Conservation (phyloP, 2,888 invertebrate genomes). For the Pseudanteris insignis region DNA sequence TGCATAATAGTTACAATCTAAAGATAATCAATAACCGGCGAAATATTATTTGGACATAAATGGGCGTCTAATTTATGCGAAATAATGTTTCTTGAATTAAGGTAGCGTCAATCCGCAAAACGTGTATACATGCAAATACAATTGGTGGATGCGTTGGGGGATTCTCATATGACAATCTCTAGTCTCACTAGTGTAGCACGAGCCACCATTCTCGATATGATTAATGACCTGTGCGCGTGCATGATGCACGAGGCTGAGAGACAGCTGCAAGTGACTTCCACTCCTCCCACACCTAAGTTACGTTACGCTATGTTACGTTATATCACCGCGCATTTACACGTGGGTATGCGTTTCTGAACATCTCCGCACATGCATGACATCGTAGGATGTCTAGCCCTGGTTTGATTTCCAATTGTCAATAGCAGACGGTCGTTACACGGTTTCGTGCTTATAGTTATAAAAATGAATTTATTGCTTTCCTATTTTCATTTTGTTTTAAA, state of each 20-base stretch:
- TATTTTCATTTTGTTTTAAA: neutral
- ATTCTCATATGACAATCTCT: slow-evolving; percentile 28
- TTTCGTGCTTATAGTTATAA: neutral
- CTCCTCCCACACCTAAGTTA: slow-evolving; percentile 41
- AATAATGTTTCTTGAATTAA: slow-evolving; percentile 23
- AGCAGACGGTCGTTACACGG: slow-evolving; percentile 9
- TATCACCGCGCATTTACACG: slow-evolving; percentile 27
- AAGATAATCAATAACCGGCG: neutral
- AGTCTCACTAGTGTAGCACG: slow-evolving; percentile 25
- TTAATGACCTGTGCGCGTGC: slow-evolving; percentile 30
- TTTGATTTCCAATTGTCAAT: slow-evolving; percentile 26
- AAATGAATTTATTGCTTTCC: neutral
- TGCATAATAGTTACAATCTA: too few species aligned
- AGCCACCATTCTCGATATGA: slow-evolving; percentile 36
- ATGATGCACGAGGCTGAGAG: slow-evolving; percentile 31
- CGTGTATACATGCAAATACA: slow-evolving; percentile 21
- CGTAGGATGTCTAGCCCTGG: slow-evolving; percentile 15
- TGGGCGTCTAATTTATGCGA: neutral
- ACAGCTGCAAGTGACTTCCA: slow-evolving; percentile 42
- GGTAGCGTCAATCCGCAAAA: slow-evolving; percentile 19
- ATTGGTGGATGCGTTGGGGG: slow-evolving; percentile 29
- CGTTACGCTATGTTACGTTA: slow-evolving; percentile 30
- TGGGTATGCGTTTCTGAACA: slow-evolving; percentile 19
- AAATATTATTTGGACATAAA: slow-evolving; percentile 2
- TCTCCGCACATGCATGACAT: slow-evolving; percentile 26